These are phyloP conservation scores for Formicarius rufipectus DNA, from an alignment of 2,113 vertebrate species.

Conservation along the genomic window DNA sequence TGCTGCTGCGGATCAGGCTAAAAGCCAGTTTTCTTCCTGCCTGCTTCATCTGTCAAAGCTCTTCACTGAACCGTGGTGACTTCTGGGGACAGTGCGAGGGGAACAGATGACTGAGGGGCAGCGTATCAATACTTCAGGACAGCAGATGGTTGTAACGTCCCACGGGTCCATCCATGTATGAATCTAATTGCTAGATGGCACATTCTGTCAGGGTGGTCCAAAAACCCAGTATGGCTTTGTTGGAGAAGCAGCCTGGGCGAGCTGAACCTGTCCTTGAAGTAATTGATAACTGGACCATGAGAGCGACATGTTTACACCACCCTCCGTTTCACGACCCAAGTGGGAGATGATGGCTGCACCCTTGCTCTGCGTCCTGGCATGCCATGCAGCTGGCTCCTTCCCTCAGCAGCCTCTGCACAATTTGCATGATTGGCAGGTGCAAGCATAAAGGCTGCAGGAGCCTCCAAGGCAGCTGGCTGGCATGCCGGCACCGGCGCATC, in stretches of 20 bases:
- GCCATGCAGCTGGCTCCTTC: conserved; percentile 22
- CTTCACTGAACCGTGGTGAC: not conserved
- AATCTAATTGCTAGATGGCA: conserved; percentile 8
- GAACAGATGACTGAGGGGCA: conserved; percentile 44
- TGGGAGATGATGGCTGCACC: not conserved
- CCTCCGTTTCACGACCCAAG: not conserved
- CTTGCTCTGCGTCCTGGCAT: conserved; percentile 12
- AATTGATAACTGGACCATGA: not conserved
- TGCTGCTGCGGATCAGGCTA: not conserved
- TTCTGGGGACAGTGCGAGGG: conserved; percentile 10
- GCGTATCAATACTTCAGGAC: not conserved
- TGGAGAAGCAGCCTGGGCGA: not conserved
- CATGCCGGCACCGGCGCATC: not conserved
- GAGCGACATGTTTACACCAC: not conserved
- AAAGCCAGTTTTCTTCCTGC: conserved; percentile 6
- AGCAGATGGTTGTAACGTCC: conserved; percentile 50
- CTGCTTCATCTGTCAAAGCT: conserved; percentile 24
- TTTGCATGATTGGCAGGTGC: conserved; percentile 47
- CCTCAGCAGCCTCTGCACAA: conserved; percentile 25
- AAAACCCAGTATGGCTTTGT: not conserved
- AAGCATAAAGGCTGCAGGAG: conserved; percentile 12
- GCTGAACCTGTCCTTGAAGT: not conserved
- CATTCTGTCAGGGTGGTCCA: not conserved
- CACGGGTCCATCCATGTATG: not conserved
- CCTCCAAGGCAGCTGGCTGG: conserved; percentile 56